Base-by-base conservation (phyloP, 2,113 vertebrate genomes). In the Lonchura striata region DNA sequence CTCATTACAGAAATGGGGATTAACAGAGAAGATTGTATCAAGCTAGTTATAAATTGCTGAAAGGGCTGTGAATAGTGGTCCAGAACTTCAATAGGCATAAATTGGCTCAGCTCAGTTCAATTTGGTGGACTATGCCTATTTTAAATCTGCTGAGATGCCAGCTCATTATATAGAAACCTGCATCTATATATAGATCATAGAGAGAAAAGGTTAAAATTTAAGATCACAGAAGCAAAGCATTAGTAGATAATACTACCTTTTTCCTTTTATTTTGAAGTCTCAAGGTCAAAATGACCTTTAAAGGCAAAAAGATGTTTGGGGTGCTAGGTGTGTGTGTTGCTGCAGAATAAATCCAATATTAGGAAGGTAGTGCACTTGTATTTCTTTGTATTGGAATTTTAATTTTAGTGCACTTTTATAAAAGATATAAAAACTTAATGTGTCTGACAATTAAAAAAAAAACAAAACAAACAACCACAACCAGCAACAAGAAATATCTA, bases 131-230 rank as follows among this genome's bases (percentile, higher is more conserved):
- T 80, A 10, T 42, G 19, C 13, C 47, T 82, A 71, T 84, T 92
- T 92, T 72, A 84, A 82, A 94, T 87, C 74, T 68, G 23, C 72
- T 92, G 82, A 92, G 72, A 90, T 90, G 90, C 69, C 77, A 92
- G 65, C 80, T 95, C 88, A 71, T 95, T 95, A 81, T 84, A 78
- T n/a, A 79, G 76, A 82, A 87, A 75, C 66, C 41, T 90, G 57
- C 11, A 54, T 83, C 71, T 54, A 63, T 83, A 72, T 93, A 76
- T 49, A 83, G 77, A 92, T 54, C 69, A 59, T 11, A 93, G 35
- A 16, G 52, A 90, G 41, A 42, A 88, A 92, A 97, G 56, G 30
- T 95, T 89, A 83, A 81, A 75, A 70, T 91, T 59, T 63, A 61
- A 88, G 76, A 87, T 79, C 44, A 83, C 15, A 80, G 56, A 94